Evolutionary conservation across 2,888 invertebrate species (phyloP).

Genomic region (Galeopsomyia nigrocyanea): DNA sequence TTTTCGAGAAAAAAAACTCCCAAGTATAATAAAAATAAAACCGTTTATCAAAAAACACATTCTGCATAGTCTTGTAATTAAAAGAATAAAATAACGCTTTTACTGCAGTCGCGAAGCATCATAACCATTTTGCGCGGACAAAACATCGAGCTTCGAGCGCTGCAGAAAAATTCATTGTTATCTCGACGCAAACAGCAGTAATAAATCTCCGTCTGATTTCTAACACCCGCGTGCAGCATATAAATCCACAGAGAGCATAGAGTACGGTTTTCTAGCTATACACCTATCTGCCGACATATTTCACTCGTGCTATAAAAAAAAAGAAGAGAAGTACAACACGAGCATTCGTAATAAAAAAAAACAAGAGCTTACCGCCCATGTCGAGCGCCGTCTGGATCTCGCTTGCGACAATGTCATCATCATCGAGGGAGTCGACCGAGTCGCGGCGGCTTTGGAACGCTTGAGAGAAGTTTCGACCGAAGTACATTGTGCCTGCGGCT

Average conservation of each 20-base stretch:
- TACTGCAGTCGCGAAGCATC: no score
- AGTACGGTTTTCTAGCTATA: not conserved
- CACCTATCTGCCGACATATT: not conserved
- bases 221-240: not conserved
- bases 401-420: slow-evolving; percentile 66
- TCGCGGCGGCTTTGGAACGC: slow-evolving; percentile 74
- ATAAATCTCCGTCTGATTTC: slow-evolving; percentile 16
- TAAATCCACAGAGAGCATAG: no score
- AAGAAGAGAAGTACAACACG: no score
- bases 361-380: slow-evolving; percentile 74
- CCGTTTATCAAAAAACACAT: no score
- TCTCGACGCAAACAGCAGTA: not conserved
- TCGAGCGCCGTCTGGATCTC: slow-evolving; percentile 81
- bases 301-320: no score
- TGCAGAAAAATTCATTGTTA: no score
- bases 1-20: no score
- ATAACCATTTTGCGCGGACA: no score
- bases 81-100: no score
- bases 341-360: slow-evolving; percentile 1
- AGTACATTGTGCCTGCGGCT: slow-evolving; percentile 77
- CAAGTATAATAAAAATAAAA: no score
- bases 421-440: slow-evolving; percentile 65
- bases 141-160: not conserved
- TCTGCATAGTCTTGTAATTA: no score
- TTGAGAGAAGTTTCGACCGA: slow-evolving; percentile 80